These are phyloP conservation scores for Coracopsis vasa DNA, from an alignment of 2,113 vertebrate genomes.

Conservation along the genomic window DNA sequence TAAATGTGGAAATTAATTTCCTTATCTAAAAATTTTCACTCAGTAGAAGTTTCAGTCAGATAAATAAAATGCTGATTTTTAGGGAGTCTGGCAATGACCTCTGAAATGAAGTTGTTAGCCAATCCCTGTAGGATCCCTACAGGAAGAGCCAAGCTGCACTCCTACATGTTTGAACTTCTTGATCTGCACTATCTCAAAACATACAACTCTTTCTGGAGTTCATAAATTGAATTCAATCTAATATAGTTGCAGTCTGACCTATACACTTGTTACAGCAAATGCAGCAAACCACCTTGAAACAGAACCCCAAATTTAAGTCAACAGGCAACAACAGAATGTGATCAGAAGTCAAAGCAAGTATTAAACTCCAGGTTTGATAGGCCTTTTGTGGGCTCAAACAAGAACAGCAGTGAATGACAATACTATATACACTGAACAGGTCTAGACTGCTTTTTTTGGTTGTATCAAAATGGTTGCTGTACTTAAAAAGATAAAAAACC, in stretches of 20 bases:
- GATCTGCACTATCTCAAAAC: not conserved
- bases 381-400: not conserved
- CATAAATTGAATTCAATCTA: not conserved
- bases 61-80: not conserved
- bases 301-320: not conserved
- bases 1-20: not conserved
- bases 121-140: not conserved
- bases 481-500: not conserved
- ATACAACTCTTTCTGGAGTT: not conserved
- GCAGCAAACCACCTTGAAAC: not conserved
- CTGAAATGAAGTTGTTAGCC: not conserved
- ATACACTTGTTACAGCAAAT: not conserved
- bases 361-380: not conserved
- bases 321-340: not conserved
- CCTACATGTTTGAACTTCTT: not conserved
- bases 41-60: not conserved
- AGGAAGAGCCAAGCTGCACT: not conserved
- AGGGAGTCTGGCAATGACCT: not conserved
- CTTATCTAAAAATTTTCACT: not conserved
- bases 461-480: not conserved
- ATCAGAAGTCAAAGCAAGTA: not conserved
- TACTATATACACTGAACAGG: not conserved
- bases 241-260: not conserved
- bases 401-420: not conserved
- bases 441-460: not conserved